Evolutionary conservation across 2,888 invertebrate species (phyloP), one percentile per base, ranked within the genome.

Genomic region (Melieria omissa): DNA sequence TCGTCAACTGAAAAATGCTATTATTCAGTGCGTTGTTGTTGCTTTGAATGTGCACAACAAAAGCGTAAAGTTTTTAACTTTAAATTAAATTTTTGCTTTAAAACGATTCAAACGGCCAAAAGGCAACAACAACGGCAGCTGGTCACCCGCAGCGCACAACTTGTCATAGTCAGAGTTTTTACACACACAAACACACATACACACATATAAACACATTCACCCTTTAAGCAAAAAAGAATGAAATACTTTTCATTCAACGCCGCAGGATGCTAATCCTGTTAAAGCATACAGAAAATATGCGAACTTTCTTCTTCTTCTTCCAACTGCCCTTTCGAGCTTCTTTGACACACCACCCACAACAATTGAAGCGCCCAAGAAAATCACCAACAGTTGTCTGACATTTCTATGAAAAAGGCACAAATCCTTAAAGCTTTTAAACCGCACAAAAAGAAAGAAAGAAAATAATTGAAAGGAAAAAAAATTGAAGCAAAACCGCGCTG

Each of bases 211-310:
- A 8, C 52, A 0, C 52, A 52, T 6, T 5, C 52, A 14, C 52
- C 14, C 12, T 52, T 12, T 14, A 8, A n/a, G 4, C 52, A 29
- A 29, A 29, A 5, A 52, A 52, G 1, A 52, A n/a, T 52, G 12
- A n/a, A 5, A 12, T 14, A 52, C 14, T 52, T 52, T 52, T 52
- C 8, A 52, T 52, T 52, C 52, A 52, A 72, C 72, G 49, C 80
- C 74, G 72, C 76, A 74, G 78, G 74, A 74, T 73, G 76, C 78
- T 80, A 83, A 83, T 83, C 82, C 84, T 75, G 77, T 80, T 78
- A 80, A 79, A 81, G 80, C 83, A 81, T 80, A 79, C 78, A 78
- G 82, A 81, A 79, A 81, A 73, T 71, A 52, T 52, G 14, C 9
- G 14, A 4, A 5, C 14, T 52, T 52, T 52, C 52, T 52, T 12